These are phyloP conservation scores for Ptilodon capucinus DNA, from an alignment of 2,888 invertebrate species.

Conservation along the genomic window DNA sequence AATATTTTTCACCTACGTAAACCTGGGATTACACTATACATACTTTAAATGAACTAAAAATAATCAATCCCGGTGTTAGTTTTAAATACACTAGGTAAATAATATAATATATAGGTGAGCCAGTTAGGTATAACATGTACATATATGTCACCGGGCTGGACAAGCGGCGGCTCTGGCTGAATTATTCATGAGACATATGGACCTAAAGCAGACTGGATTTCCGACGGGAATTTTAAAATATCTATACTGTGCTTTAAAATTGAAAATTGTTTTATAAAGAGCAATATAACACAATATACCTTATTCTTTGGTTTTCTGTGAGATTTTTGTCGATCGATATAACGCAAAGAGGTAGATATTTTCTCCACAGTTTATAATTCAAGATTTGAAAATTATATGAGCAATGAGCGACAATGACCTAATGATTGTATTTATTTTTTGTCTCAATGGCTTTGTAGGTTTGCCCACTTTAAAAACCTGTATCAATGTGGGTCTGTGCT, in stretches of 20 bases:
- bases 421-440: no score
- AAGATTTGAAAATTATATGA: no score
- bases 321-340: not conserved
- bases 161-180: conserved; percentile 67
- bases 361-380: no score
- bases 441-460: no score
- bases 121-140: conserved; percentile 35
- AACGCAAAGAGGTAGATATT: no score
- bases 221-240: conserved; percentile 79
- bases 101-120: conserved; percentile 11
- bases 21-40: no score
- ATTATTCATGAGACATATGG: conserved; percentile 81
- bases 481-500: no score
- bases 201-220: conserved; percentile 80
- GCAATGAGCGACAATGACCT: no score
- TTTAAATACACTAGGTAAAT: not conserved
- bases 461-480: no score
- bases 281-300: conserved; percentile 42
- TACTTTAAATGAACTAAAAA: no score
- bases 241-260: conserved; percentile 70
- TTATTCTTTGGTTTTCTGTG: not conserved
- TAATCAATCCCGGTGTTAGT: no score
- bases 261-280: conserved; percentile 69
- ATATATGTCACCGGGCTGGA: conserved; percentile 58
- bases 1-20: no score